A percentile compares a stretch with the other conserved stretches of the same genome.
These are phyloP conservation scores for Cosmia trapezina DNA, from an alignment of 2,888 invertebrate genomes.

Conservation along the genomic window DNA sequence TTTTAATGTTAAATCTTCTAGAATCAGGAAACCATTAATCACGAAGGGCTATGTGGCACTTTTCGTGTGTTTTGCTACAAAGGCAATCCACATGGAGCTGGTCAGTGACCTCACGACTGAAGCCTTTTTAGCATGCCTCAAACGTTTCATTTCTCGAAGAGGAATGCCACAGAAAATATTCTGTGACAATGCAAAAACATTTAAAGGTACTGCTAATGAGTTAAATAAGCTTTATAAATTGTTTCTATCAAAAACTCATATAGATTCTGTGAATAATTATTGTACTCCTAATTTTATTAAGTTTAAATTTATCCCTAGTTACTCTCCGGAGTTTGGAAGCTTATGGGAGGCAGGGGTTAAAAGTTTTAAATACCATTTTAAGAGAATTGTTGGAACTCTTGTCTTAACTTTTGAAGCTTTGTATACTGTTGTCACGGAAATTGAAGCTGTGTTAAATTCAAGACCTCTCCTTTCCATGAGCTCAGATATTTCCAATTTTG, in stretches of 20 bases:
- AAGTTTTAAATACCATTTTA: too few relatives aligned
- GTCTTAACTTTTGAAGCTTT: too few relatives aligned
- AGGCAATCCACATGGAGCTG: neutral
- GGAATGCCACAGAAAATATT: neutral
- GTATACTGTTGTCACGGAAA: too few relatives aligned
- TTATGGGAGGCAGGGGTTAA: neutral
- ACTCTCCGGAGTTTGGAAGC: neutral
- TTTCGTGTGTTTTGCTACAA: neutral
- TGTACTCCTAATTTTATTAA: neutral
- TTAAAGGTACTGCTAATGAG: neutral
- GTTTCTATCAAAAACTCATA: neutral
- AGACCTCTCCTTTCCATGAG: neutral
- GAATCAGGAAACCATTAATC: neutral
- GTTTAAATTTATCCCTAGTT: neutral
- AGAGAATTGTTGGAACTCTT: too few relatives aligned
- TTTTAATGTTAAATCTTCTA: neutral
- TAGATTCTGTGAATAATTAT: neutral
- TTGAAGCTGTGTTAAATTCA: too few relatives aligned
- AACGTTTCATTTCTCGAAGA: neutral
- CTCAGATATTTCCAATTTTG: neutral
- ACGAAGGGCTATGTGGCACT: constrained; percentile 1
- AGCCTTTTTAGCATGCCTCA: constrained; percentile 4
- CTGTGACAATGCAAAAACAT: constrained; percentile 2
- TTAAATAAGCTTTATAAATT: neutral
- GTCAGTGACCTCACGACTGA: neutral